Percentiles rank a stretch among this genome's conserved stretches.
These are phyloP conservation scores for Lamproptera curius DNA, from an alignment of 2,888 invertebrate species.

Conservation along the genomic window DNA sequence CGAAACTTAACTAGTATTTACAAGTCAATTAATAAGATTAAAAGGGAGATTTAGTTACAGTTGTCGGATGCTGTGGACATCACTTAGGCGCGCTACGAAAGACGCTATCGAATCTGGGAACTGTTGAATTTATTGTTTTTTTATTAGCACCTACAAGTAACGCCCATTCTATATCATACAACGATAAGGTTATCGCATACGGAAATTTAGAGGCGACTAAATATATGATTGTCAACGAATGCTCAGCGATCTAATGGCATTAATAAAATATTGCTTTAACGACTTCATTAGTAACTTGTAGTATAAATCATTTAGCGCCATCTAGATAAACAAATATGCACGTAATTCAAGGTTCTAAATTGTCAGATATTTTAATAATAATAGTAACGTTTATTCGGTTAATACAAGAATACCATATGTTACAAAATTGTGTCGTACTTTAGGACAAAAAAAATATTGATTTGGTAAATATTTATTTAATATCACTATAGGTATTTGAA, in stretches of 20 bases:
- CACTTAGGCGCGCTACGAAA: constrained; percentile 9
- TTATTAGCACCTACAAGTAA: constrained; percentile 13
- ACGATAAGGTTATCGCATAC: constrained; percentile 1
- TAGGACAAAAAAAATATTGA: too few species aligned
- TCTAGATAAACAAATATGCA: too few species aligned
- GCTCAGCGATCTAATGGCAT: too few species aligned
- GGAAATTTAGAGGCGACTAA: background rate
- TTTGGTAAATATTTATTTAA: too few species aligned
- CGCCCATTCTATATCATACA: constrained; percentile 2
- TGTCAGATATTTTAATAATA: too few species aligned
- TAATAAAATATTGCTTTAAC: constrained; percentile 2
- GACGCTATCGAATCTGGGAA: constrained; percentile 15
- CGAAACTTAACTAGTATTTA: constrained; percentile 58
- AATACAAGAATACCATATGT: too few species aligned
- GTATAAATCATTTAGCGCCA: too few species aligned
- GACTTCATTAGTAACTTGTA: too few species aligned
- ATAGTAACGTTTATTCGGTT: too few species aligned
- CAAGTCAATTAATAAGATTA: constrained; percentile 66
- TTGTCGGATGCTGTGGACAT: constrained; percentile 28
- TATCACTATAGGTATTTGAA: too few species aligned
- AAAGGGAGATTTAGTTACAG: constrained; percentile 38
- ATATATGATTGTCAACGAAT: background rate
- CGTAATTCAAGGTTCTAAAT: too few species aligned
- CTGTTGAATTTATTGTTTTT: constrained; percentile 18
- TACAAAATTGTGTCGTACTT: too few species aligned